Conservation (phyloP, 2,113 vertebrate genomes). For the Ariopsis seemanni region DNA sequence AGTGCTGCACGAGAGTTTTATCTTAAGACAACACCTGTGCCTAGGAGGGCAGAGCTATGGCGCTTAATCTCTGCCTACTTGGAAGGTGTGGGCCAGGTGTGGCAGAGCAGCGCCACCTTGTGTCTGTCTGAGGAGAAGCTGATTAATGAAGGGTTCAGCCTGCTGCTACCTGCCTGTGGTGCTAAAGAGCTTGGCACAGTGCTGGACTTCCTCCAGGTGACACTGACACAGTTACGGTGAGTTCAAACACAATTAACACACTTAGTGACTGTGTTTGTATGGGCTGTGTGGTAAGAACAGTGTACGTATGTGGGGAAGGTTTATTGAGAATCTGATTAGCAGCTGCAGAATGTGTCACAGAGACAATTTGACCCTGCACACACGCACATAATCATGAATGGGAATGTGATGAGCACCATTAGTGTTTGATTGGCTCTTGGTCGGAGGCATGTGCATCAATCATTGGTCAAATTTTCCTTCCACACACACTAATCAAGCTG, state of each 20-base stretch:
- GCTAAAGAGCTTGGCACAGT: conserved; percentile 82
- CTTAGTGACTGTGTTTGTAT: conserved; percentile 23
- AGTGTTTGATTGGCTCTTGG: conserved; percentile 14
- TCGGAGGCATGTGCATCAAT: neutral
- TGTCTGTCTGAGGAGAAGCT: conserved; percentile 89
- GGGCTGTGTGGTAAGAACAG: neutral
- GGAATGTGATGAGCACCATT: neutral
- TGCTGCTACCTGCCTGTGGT: conserved; percentile 89
- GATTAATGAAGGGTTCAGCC: conserved; percentile 89
- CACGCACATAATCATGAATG: neutral
- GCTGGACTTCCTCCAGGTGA: conserved; percentile 82
- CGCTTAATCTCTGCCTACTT: conserved; percentile 85
- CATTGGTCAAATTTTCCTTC: neutral
- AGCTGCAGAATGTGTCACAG: neutral
- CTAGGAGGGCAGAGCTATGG: conserved; percentile 85
- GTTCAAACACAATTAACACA: conserved; percentile 32
- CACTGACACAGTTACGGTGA: conserved; percentile 88
- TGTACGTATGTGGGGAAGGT: conserved; percentile 34
- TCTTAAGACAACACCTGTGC: conserved; percentile 79
- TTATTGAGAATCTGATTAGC: conserved; percentile 53
- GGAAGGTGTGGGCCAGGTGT: conserved; percentile 90
- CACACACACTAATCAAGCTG: neutral
- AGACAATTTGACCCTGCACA: neutral
- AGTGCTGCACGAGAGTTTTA: conserved; percentile 90
- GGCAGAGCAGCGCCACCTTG: conserved; percentile 83